phyloP scores from a whole-genome alignment of 2,888 invertebrate genomes.

The Colletes collaris region DNA sequence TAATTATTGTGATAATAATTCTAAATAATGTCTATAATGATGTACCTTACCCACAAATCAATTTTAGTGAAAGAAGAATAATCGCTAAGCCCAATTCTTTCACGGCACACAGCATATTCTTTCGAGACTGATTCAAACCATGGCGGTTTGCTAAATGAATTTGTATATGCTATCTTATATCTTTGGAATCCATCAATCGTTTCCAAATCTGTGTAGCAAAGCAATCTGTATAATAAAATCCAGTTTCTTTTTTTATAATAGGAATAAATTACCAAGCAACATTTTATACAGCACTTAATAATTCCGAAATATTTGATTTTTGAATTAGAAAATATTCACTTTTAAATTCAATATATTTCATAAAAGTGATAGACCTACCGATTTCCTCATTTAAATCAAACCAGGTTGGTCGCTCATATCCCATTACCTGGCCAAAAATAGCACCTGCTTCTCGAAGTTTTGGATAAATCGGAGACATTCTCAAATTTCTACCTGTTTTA shows the following conservation, averaged over 20 bases:
- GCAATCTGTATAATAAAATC: constrained; percentile 45
- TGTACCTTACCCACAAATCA: constrained; percentile 90
- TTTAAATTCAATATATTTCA: not conserved
- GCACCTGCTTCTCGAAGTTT: constrained; percentile 95
- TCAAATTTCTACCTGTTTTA: constrained; percentile 92
- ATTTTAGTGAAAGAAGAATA: constrained; percentile 99
- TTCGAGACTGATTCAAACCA: constrained; percentile 95
- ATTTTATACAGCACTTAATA: not conserved
- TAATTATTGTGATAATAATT: not conserved
- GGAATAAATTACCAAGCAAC: not conserved
- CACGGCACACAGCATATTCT: constrained; percentile 97
- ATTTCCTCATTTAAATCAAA: constrained; percentile 87
- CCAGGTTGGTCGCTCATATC: constrained; percentile 97
- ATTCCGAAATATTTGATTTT: not conserved
- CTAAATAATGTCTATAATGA: constrained; percentile 29
- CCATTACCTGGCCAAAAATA: constrained; percentile 98
- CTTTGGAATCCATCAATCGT: constrained; percentile 60
- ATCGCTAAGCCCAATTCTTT: constrained; percentile 95
- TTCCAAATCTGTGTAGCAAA: constrained; percentile 62
- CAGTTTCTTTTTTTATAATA: constrained; percentile 18
- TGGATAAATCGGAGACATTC: constrained; percentile 98
- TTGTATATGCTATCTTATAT: constrained; percentile 89
- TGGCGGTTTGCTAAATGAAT: constrained; percentile 94
- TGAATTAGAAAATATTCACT: not conserved
- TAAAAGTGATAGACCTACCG: constrained; percentile 75